Evolutionary conservation across 2,888 invertebrate genomes (phyloP), one percentile per base, ranked within the genome.

Genomic region (Lepidonotus clava): DNA sequence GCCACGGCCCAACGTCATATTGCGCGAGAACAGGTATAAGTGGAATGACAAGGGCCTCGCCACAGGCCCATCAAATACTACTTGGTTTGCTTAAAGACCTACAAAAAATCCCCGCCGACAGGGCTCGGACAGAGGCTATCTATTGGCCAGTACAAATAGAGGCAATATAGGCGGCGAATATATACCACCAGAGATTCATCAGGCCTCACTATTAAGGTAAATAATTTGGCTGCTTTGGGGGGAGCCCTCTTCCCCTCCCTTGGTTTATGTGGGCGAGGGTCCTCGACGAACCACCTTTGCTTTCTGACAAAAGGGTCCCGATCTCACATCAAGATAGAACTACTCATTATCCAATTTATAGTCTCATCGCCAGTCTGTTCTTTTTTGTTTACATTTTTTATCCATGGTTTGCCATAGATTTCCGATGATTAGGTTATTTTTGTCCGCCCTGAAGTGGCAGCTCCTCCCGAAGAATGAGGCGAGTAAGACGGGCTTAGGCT

Each of bases 61-160:
- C 76, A 36, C 38, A n/a, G 38, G 40, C n/a, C 80, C 46, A 80
- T 80, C 80, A 80, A 80, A 80, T 80, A 80, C 80, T 80, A 80
- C 51, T 51, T 41, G 80, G 4, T 80, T n/a, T 71, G 71, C 21
- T 71, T 71, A 71, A 71, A 71, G 41, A 80, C 80, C 80, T n/a
- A 46, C n/a, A 80, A 80, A 51, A 80, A 46, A 80, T 80, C 80
- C 80, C 80, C 21, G 32, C 40, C 46, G 71, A 41, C 80, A 51
- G 34, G 24, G 34, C 4, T 46, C 46, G 80, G 80, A 80, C 80
- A 80, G 46, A 41, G 28, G 14, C 80, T 11, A 80, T 80, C 28
- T 28, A 51, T 80, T 41, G 24, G 28, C 80, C 34, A 32, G 24
- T 28, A 80, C 80, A 80, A 80, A 80, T 80, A 80, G 80, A 80